Evolutionary conservation across 1,140 invertebrate genomes (phyloP).

Genomic region (Sipha flava): DNA sequence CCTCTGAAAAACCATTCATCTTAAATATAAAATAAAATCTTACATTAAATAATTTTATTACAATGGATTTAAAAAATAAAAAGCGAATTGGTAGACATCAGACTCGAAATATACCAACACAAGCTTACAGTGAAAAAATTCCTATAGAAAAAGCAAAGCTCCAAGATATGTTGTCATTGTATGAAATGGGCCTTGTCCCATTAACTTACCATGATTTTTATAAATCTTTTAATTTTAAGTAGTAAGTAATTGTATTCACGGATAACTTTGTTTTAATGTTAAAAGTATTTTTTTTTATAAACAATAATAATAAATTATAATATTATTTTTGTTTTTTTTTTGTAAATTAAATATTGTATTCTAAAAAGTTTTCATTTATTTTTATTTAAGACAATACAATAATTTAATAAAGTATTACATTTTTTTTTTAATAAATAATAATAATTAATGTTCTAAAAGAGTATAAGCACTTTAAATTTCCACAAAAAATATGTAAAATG

Average conservation of each 20-base stretch:
- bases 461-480: not conserved
- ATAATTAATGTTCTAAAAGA: not conserved
- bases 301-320: too few relatives aligned
- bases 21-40: not conserved
- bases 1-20: not conserved
- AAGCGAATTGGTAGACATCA: not conserved
- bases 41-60: not conserved
- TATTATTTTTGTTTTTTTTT: too few relatives aligned
- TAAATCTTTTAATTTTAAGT: slow-evolving; percentile 35
- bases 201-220: not conserved
- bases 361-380: too few relatives aligned
- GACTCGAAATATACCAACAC: not conserved
- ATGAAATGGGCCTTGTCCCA: not conserved
- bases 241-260: too few relatives aligned
- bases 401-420: too few relatives aligned
- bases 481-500: not conserved
- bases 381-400: too few relatives aligned
- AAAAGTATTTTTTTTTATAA: slow-evolving; percentile 20
- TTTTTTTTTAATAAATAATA: not conserved
- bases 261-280: not conserved
- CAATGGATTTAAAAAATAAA: not conserved
- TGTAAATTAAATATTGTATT: too few relatives aligned
- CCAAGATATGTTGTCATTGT: not conserved
- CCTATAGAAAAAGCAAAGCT: not conserved
- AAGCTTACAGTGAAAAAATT: not conserved